phyloP scores from a whole-genome alignment of 2,888 invertebrate genomes.

The Caenorhabditis macrosperma region DNA sequence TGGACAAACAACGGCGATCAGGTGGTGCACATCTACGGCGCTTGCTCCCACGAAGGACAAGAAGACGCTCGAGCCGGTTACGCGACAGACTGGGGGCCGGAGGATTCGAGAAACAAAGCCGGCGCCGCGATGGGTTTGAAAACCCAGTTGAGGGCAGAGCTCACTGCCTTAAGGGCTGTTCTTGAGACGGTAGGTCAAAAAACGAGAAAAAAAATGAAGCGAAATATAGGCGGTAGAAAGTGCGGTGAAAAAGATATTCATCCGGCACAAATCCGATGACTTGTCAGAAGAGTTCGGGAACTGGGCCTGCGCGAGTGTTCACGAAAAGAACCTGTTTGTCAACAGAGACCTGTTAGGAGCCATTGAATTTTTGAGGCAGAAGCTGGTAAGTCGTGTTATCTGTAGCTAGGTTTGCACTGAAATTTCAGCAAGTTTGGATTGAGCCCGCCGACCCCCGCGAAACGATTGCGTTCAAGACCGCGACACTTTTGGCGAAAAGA shows the following conservation, averaged over 20 bases:
- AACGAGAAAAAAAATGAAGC: too few relatives aligned
- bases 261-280: background rate
- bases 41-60: background rate
- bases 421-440: background rate
- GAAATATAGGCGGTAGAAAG: background rate
- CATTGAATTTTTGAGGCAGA: background rate
- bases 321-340: background rate
- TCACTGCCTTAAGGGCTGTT: background rate
- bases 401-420: background rate
- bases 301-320: background rate
- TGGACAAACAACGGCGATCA: background rate
- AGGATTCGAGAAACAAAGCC: background rate
- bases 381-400: background rate
- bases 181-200: too few relatives aligned
- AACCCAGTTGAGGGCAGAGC: conserved; percentile 9
- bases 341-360: background rate
- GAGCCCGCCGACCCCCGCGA: background rate
- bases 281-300: background rate
- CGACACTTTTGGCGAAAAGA: background rate
- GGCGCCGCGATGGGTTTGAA: background rate
- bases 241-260: background rate
- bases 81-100: conserved; percentile 15
- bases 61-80: conserved; percentile 10
- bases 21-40: background rate
- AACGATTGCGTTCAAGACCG: background rate